phyloP scores from a whole-genome alignment of 2,113 vertebrate genomes.

The Scomber colias region DNA sequence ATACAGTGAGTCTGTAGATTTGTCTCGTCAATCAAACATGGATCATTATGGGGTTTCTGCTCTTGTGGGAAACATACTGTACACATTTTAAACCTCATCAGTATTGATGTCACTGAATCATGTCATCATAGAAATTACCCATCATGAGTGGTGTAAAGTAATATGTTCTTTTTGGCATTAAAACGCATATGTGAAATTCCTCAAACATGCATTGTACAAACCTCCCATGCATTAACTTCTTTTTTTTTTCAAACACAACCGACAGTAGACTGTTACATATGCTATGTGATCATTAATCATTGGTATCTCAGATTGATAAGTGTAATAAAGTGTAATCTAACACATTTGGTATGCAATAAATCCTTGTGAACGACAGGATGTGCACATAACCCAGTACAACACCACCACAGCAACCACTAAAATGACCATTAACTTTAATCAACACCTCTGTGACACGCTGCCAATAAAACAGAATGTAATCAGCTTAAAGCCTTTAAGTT shows the following conservation, averaged over 20 bases:
- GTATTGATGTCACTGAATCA: not conserved
- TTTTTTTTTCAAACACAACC: not conserved
- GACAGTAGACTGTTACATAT: not conserved
- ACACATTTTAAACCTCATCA: not conserved
- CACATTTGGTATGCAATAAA: not conserved
- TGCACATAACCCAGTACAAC: not conserved
- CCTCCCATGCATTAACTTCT: not conserved
- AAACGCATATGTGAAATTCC: not conserved
- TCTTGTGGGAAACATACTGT: not conserved
- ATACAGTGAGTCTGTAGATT: conserved; percentile 5
- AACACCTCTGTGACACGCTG: not conserved
- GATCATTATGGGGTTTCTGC: not conserved
- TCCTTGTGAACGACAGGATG: not conserved
- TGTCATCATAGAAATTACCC: conserved; percentile 1
- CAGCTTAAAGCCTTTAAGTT: no score
- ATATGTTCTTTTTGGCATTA: conserved; percentile 6
- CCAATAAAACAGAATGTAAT: not conserved
- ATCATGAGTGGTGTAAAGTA: conserved; percentile 2
- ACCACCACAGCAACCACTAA: no score
- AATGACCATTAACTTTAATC: no score
- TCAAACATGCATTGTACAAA: not conserved
- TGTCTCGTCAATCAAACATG: conserved; percentile 10
- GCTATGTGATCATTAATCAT: conserved; percentile 1
- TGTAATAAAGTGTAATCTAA: not conserved
- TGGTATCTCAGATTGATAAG: not conserved